Evolutionary conservation across 2,113 vertebrate genomes (phyloP), one percentile per base, ranked within the genome.

Genomic region (Myiagra hebetior): DNA sequence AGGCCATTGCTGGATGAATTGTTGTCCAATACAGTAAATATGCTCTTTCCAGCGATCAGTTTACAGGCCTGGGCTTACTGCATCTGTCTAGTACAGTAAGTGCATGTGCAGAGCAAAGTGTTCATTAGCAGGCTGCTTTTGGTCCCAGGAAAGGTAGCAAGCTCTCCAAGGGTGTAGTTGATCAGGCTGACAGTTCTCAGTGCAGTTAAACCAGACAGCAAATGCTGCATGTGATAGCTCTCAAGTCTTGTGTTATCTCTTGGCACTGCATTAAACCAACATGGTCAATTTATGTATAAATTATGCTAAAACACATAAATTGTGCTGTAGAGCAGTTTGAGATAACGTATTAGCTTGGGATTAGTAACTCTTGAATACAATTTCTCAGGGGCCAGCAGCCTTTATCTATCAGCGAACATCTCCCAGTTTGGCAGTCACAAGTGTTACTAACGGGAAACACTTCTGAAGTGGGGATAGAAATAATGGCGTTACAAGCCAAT

Each of bases 401-500:
- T 62, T 55, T 68, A 60, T 30, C 77, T 75, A 3, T 84, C 63
- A 81, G 82, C 0, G 14, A 89, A 63, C 10, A 10, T 87, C 63
- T 94, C 67, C 23, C 18, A 59, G 31, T 69, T 77, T 87, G 81
- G 46, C 65, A 74, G 79, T 64, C 63, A 37, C 47, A 87, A 85
- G 85, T 89, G 81, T 91, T 95, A 94, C 90, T 95, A 82, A 37
- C 12, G 73, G 53, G 49, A 89, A 89, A 69, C 55, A 11, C 46
- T 92, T 85, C 46, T 80, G 79, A 92, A 92, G 64, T 24, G 23
- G 42, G 52, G n/a, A 72, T 85, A 56, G 74, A 90, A 95, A 86
- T 93, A 94, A 94, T 65, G 46, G 67, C 23, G 67, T 95, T 93
- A 77, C 63, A 92, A 88, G 63, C 72, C 85, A 92, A 28, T 95